Base-by-base conservation (phyloP, 2,888 invertebrate genomes). In the Tortrix viridana region DNA sequence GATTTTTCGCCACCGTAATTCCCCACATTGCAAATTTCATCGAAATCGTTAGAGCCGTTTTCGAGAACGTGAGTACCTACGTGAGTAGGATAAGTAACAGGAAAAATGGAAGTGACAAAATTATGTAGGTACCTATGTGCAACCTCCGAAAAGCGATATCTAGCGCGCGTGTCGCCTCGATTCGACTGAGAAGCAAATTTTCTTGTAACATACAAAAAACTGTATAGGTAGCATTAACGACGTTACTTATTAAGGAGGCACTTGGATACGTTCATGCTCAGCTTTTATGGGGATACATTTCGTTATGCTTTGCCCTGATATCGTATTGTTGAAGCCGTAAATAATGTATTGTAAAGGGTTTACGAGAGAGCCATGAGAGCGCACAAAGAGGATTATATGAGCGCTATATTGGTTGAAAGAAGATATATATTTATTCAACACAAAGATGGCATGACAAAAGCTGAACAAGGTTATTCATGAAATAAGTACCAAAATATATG, bases 281-380 rank as follows among this genome's bases (percentile, higher is more conserved):
- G 47, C 62, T 57, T 57, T 62, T 52, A 62, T 52, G 26, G 50
- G 56, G 26, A 18, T 52, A 57, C 56, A 63, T 52, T 58, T 53
- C 47, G 63, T 58, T 63, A 52, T 47, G 32, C 26, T 48, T 63
- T 47, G 32, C 57, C 47, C 56, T 58, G 57, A 63, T 63, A 63
- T 53, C 41, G 63, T 26, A 58, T 63, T 63, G 63, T 63, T 48
- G 53, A 26, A 38, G 53, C 41, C 47, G 63, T 58, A 53, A 57
- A 58, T 63, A 63, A 57, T 52, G 52, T 58, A 62, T 62, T 62
- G 57, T 57, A 52, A 57, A 53, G 53, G 63, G 52, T 57, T 63
- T 57, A 57, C 57, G 52, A 62, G 57, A 57, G 56, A 52, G 62
- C 46, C 47, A 47, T 62, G 38, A 46, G 62, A 58, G 57, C 26